phyloP scores from a whole-genome alignment of 2,888 invertebrate genomes.

The Copidosoma aretas region DNA sequence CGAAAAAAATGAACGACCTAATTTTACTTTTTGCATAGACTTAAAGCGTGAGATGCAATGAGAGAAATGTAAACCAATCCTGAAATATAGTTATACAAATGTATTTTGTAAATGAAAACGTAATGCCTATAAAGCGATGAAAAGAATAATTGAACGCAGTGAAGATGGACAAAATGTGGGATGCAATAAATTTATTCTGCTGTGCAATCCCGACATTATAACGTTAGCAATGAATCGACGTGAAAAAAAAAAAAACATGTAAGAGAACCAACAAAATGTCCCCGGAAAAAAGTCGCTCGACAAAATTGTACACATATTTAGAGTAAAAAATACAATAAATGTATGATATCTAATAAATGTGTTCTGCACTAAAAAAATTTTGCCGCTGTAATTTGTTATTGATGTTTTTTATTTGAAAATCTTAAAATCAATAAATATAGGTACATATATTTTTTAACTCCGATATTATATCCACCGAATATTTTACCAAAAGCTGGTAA shows the following conservation, averaged over 20 bases:
- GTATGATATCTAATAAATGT: slow-evolving; percentile 46
- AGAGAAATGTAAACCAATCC: not conserved
- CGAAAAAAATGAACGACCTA: slow-evolving; percentile 24
- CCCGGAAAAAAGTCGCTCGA: slow-evolving; percentile 33
- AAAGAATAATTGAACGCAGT: not conserved
- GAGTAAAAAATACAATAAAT: slow-evolving; percentile 42
- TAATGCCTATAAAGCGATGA: not conserved
- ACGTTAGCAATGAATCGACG: slow-evolving; percentile 21
- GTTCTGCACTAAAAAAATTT: slow-evolving; percentile 39
- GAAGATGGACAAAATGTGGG: not conserved
- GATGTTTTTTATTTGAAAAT: too few relatives aligned
- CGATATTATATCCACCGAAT: too few relatives aligned
- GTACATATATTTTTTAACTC: too few relatives aligned
- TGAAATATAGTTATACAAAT: not conserved
- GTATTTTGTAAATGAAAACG: slow-evolving; percentile 5
- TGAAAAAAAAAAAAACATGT: slow-evolving; percentile 18
- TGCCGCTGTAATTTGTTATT: not conserved
- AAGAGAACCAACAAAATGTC: slow-evolving; percentile 31
- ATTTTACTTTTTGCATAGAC: slow-evolving; percentile 39
- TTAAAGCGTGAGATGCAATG: slow-evolving; percentile 30
- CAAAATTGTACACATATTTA: slow-evolving; percentile 41
- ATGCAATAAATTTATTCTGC: slow-evolving; percentile 24
- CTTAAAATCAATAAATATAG: too few relatives aligned
- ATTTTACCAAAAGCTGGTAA: too few relatives aligned
- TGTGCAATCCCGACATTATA: slow-evolving; percentile 23